Base-by-base conservation (phyloP, 2,797 vertebrate genomes). In the Perdix hodgsoniae region DNA sequence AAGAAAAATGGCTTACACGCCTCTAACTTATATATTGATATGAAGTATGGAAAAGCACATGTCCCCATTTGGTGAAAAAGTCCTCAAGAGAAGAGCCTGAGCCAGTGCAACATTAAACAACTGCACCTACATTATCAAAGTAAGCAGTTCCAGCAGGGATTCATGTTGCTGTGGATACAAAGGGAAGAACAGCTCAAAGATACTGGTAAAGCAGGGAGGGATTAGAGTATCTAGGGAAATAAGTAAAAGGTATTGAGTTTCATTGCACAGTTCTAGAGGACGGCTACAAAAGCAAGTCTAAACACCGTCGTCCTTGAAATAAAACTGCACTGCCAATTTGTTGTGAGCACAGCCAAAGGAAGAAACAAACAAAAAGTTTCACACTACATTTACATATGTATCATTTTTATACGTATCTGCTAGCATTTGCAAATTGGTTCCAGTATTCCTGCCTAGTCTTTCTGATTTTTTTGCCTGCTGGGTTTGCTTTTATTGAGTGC, bases 191-290 rank as follows among this genome's bases (percentile, higher is more conserved):
- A 92, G 98, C 98, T 97, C 97, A 97, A 96, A 97, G 98, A 97
- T 94, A 97, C 96, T 96, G 95, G 94, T 96, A 96, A 95, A 97
- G 96, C 96, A 95, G 96, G 86, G 95, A 97, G 94, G 97, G 97
- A 98, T 98, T 98, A 98, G 97, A 96, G 98, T 98, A 97, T 98
- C 98, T 96, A 98, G 98, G 98, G 98, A 98, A 98, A 98, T 98
- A 98, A 98, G 97, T 97, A 97, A 98, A 98, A 97, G 97, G 95
- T 94, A 97, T 98, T 97, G 95, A 72, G 54, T 98, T 98, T 98
- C 97, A 94, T 81, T 64, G 94, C 83, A 87, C 71, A 91, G 93
- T 92, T 97, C 63, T 39, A 84, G 95, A 97, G 94, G 84, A 94
- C 33, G 49, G 96, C 78, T 91, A 96, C 89, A 94, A 94, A 95